These are phyloP conservation scores for Poeciliopsis turneri DNA, from an alignment of 2,797 vertebrate genomes.

Conservation along the genomic window DNA sequence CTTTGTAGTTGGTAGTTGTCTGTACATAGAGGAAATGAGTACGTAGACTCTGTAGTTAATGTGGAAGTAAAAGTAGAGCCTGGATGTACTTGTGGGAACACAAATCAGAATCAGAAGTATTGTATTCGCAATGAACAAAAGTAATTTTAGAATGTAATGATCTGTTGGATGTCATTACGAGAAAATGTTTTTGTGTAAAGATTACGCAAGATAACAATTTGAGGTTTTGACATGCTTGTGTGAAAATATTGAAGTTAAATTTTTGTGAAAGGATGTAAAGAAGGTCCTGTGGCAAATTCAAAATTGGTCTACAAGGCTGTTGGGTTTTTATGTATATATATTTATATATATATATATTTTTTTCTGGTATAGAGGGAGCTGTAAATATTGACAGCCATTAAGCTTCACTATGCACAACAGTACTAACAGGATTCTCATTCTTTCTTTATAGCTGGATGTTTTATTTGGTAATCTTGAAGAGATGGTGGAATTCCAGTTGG, in stretches of 20 bases:
- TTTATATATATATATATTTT: not conserved
- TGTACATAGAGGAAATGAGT: not conserved
- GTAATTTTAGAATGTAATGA: not conserved
- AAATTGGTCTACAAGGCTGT: not conserved
- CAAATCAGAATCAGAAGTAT: not conserved
- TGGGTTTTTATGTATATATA: rapidly evolving
- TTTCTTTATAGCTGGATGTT: conserved; percentile 86
- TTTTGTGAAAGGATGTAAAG: not conserved
- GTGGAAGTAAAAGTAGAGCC: not conserved
- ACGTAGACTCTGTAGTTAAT: not conserved
- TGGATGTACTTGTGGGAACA: not conserved
- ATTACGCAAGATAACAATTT: not conserved
- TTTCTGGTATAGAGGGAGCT: not conserved
- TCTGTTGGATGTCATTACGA: too few relatives aligned
- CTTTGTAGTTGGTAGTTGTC: not conserved
- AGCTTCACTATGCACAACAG: not conserved
- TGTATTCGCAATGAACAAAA: not conserved
- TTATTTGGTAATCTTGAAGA: conserved; percentile 95
- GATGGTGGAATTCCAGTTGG: conserved; percentile 97
- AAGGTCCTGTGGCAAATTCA: not conserved
- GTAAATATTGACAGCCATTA: not conserved
- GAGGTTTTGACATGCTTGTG: not conserved
- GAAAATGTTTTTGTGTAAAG: not conserved
- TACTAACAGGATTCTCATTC: not conserved
- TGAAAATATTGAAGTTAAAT: not conserved